Base-by-base conservation (phyloP, 1,140 invertebrate species). In the Bombus sibiricus region DNA sequence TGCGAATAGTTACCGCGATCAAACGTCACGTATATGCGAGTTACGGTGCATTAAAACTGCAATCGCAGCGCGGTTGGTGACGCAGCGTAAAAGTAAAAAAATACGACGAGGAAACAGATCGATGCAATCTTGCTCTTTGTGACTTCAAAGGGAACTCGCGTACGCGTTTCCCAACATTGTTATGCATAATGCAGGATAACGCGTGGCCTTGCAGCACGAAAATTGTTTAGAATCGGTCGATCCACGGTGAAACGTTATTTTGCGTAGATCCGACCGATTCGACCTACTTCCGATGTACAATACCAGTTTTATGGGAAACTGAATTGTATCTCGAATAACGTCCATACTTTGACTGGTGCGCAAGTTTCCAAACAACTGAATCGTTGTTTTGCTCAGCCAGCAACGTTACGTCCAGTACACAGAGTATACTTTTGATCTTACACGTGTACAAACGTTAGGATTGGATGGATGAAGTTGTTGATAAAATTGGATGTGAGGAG, bases 221-320 rank as follows among this genome's bases (percentile, higher is more conserved):
- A 81, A 62, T 71, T 41, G 69, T n/a, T 59, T 74, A 72, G 25
- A 62, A 81, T 74, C 39, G 80, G 73, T 81, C 32, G 28, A 8
- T 15, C 5, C 12, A 12, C 22, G 4, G 37, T 13, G 43, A 43
- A 25, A 73, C 41, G 53, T 64, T 59, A n/a, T 82, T 12, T 32
- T 6, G 25, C n/a, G 6, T 66, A 1, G 6, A n/a, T 8, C 25
- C 28, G n/a, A 22, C 10, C 4, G 59, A 18, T 9, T 9, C 34
- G 59, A 66, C 73, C 81, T 25, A 64, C 41, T 83, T 34, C 12
- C 34, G 4, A 28, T 15, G 4, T 53, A 10, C 39, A 53, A 43
- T 47, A 18, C 5, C 71, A 76, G 39, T 37, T 66, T 75, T 62
- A 66, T 8, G 10, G 28, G 43, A 32, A 43, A 69, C 68, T 53